phyloP scores from a whole-genome alignment of 2,888 invertebrate species.

The Cheilosia scutellata region DNA sequence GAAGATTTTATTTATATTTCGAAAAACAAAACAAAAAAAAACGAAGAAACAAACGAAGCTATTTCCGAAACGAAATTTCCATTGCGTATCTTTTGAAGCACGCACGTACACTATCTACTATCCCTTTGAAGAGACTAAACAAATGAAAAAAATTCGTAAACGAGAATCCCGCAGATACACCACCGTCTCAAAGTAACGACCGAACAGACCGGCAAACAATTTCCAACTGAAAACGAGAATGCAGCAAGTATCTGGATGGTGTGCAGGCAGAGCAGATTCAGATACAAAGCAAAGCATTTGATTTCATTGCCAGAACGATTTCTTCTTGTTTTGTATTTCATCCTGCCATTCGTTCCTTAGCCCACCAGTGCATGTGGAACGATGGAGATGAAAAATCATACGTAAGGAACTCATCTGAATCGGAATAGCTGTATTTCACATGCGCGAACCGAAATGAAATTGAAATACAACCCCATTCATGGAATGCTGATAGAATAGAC shows the following conservation, averaged over 20 bases:
- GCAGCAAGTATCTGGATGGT: constrained; percentile 41
- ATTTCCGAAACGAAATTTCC: constrained; percentile 44
- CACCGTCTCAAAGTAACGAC: constrained; percentile 25
- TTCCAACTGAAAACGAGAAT: constrained; percentile 67
- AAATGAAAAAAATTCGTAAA: constrained; percentile 29
- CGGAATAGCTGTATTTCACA: constrained; percentile 15
- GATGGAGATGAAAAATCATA: constrained; percentile 11
- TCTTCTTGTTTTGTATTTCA: constrained; percentile 60
- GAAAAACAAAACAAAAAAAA: constrained; percentile 11
- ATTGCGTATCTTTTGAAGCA: constrained; percentile 53
- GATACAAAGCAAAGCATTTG: constrained; percentile 37
- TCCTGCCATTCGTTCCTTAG: constrained; percentile 26
- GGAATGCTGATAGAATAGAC: constrained; percentile 55
- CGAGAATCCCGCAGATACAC: constrained; percentile 44
- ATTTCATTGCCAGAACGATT: constrained; percentile 56
- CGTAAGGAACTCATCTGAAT: neutral
- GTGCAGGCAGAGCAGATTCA: neutral
- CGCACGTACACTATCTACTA: constrained; percentile 24
- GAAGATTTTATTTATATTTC: constrained; percentile 14
- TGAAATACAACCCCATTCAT: constrained; percentile 73
- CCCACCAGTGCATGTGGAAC: constrained; percentile 29
- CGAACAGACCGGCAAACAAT: constrained; percentile 73
- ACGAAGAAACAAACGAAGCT: constrained; percentile 6
- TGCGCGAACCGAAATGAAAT: constrained; percentile 48
- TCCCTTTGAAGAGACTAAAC: constrained; percentile 14